A percentile compares a stretch with the other conserved stretches of the same genome.
Conservation (phyloP, 2,797 vertebrate species). For the Erethizon dorsatum region DNA sequence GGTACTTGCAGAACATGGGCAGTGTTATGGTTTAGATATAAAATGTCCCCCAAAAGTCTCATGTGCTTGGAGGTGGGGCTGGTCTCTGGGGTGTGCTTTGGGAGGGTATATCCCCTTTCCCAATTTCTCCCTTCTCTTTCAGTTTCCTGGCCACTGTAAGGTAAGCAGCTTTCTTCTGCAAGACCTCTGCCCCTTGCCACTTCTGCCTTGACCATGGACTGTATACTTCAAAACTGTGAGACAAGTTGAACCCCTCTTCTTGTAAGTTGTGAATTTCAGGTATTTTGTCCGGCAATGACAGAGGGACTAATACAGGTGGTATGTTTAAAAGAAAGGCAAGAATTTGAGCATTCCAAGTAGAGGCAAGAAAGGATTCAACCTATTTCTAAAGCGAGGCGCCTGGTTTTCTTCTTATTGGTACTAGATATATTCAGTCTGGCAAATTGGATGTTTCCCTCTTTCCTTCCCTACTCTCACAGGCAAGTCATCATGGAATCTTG, state of each 20-base stretch:
- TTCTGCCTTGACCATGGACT: background rate
- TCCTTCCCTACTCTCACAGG: background rate
- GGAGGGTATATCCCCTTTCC: background rate
- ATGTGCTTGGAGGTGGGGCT: background rate
- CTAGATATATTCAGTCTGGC: background rate
- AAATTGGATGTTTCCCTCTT: too few species aligned
- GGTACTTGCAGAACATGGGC: background rate
- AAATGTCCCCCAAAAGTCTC: background rate
- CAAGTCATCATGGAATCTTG: background rate
- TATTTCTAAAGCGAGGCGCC: background rate
- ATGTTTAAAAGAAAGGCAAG: slow-evolving; percentile 48
- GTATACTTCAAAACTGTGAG: background rate
- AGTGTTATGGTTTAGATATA: background rate
- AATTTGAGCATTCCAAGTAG: slow-evolving; percentile 10
- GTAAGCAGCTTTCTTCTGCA: background rate
- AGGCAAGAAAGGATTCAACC: background rate
- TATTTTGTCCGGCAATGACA: background rate
- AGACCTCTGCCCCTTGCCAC: background rate
- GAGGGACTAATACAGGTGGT: background rate
- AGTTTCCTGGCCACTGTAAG: background rate
- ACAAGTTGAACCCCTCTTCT: background rate
- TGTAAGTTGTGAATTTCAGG: background rate
- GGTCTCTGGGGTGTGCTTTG: background rate
- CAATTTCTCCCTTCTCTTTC: background rate
- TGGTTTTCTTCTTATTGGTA: background rate